Evolutionary conservation across 2,113 vertebrate genomes (phyloP).

Genomic region (Athene noctua): DNA sequence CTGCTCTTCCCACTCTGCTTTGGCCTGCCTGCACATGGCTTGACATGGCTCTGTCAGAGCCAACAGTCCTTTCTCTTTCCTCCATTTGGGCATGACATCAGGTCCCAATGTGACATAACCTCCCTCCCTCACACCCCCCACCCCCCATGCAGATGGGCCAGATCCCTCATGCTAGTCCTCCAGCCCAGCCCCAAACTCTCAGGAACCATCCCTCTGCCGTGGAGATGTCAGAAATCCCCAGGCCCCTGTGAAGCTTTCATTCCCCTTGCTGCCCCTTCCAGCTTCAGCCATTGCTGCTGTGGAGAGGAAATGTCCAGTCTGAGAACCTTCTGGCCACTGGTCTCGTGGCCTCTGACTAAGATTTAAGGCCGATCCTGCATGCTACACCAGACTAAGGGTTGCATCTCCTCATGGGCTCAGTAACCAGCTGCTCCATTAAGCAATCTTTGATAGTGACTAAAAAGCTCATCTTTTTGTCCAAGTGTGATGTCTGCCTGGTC

Average conservation of each 20-base stretch:
- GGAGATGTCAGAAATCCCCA: too few species aligned
- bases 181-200: not conserved
- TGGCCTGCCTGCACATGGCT: not conserved
- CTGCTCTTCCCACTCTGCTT: not conserved
- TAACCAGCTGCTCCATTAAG: not conserved
- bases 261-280: not conserved
- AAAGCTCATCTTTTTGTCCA: not conserved
- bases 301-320: not conserved
- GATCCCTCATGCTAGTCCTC: not conserved
- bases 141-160: not conserved
- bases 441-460: not conserved
- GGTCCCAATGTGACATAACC: fast-evolving
- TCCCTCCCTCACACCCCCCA: not conserved
- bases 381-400: not conserved
- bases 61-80: not conserved
- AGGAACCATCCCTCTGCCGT: not conserved
- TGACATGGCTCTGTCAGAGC: not conserved
- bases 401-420: not conserved
- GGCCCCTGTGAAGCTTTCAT: not conserved
- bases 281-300: not conserved
- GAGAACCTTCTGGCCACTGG: not conserved
- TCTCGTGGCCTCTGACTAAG: not conserved
- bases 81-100: fast-evolving
- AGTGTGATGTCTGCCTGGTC: not conserved
- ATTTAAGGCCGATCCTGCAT: not conserved